phyloP scores from a whole-genome alignment of 2,888 invertebrate genomes.

The Dendrolimus houi region DNA sequence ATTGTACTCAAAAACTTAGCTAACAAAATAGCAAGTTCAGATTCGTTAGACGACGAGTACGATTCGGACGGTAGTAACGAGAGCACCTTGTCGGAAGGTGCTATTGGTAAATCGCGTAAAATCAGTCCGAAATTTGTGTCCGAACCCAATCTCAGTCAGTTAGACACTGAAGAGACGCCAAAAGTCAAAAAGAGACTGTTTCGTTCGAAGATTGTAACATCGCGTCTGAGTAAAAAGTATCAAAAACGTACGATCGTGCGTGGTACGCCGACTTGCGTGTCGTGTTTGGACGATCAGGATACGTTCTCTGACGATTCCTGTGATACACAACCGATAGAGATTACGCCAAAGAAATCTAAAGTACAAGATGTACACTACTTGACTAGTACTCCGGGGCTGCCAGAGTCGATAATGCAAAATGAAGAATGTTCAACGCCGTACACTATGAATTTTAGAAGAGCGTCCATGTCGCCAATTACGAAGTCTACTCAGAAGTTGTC shows the following conservation, averaged over 20 bases:
- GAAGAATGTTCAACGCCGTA: conserved; percentile 60
- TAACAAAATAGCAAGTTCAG: conserved; percentile 58
- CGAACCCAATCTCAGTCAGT: conserved; percentile 60
- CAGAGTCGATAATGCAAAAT: conserved; percentile 36
- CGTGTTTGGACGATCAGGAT: conserved; percentile 62
- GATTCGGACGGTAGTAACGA: conserved; percentile 63
- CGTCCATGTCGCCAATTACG: conserved; percentile 92
- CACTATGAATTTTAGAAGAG: conserved; percentile 73
- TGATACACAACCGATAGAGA: conserved; percentile 17
- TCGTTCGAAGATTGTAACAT: conserved; percentile 51
- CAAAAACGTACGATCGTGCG: conserved; percentile 46
- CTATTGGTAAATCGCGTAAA: conserved; percentile 46
- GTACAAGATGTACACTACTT: conserved; percentile 37
- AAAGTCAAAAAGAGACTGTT: conserved; percentile 61
- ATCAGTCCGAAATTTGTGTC: conserved; percentile 67
- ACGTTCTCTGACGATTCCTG: conserved; percentile 39
- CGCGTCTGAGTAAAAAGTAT: conserved; percentile 57
- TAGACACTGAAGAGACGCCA: conserved; percentile 59
- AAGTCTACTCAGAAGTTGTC: conserved; percentile 91
- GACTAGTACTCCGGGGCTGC: conserved; percentile 62
- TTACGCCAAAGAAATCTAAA: conserved; percentile 45
- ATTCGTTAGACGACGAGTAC: conserved; percentile 53
- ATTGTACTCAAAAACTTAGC: conserved; percentile 64
- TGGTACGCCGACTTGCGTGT: conserved; percentile 59
- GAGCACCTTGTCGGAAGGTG: conserved; percentile 63